These are phyloP conservation scores for Phaethon lepturus DNA, from an alignment of 2,113 vertebrate species.

Conservation along the genomic window DNA sequence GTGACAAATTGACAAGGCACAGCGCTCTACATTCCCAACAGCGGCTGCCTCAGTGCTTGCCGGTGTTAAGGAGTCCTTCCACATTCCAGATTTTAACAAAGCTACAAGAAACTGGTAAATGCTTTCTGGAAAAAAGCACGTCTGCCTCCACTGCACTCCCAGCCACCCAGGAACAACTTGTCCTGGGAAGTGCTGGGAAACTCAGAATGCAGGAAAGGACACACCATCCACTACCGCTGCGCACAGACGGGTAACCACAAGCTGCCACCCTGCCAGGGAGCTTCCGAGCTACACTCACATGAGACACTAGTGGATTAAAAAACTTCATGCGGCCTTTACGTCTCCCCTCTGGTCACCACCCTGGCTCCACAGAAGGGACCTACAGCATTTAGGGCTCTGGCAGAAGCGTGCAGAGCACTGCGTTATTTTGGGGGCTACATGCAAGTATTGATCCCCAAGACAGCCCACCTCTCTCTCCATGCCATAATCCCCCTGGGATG, in stretches of 20 bases:
- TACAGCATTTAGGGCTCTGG: neutral
- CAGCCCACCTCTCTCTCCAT: neutral
- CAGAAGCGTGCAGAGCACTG: neutral
- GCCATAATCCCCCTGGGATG: neutral
- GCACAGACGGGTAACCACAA: rapidly evolving
- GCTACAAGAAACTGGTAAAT: neutral
- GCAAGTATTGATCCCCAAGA: neutral
- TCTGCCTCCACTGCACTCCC: neutral
- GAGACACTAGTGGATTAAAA: neutral
- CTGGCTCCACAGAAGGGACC: neutral
- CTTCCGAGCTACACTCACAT: neutral
- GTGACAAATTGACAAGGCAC: slow-evolving; percentile 2
- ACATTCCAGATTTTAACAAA: neutral
- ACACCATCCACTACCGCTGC: rapidly evolving
- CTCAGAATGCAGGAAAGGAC: neutral
- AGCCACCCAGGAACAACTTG: neutral
- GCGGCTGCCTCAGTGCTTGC: rapidly evolving
- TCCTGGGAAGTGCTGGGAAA: neutral
- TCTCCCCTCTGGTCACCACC: neutral
- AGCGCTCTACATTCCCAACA: slow-evolving; percentile 23
- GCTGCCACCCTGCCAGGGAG: neutral
- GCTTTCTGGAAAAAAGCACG: neutral
- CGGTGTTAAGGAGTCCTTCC: rapidly evolving
- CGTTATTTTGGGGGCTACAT: neutral
- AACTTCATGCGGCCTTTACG: neutral